Evolutionary conservation across 1,140 invertebrate species (phyloP), one percentile per base, ranked within the genome.

Genomic region (Hirudo medicinalis): DNA sequence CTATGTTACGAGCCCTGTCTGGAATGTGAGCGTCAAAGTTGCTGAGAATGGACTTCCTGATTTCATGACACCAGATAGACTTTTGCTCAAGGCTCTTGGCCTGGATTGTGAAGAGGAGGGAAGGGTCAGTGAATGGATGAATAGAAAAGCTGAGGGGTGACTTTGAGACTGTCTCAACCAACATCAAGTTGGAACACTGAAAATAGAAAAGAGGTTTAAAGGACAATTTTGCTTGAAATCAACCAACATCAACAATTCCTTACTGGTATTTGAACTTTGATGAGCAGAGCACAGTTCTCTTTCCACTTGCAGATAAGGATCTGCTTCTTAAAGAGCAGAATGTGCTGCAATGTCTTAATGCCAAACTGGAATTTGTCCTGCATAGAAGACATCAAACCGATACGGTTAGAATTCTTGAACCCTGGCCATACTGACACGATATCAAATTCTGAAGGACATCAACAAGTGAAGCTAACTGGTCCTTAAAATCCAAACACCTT

Each of bases 141-240:
- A 63, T 63, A 20, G 22, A 63, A 32, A 63, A 63, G 29, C 57
- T 63, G 6, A 63, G 57, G 29, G 57, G 57, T 13, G 22, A 63
- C 17, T 63, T 63, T 20, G 22, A 32, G 22, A 63, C 57, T 13
- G 57, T 63, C 57, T 63, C 57, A 13, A 63, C 57, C 19, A 63
- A 11, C 57, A 63, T 63, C 29, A 63, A 63, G 57, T 63, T 32
- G 29, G 57, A 63, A 9, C 57, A 63, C 57, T 63, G 57, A 11
- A 49, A 49, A 49, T 1, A 49, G 13, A 49, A 5, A 17, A 49
- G 32, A 36, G 32, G 43, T 49, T 49, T 49, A 49, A 49, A 49
- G 15, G 11, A 15, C 4, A 49, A 49, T 49, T 17, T 49, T 17
- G 11, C 43, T 49, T 17, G 43, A 49, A 1, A 49, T 13, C 43